Base-by-base conservation (phyloP, 2,888 invertebrate species). In the Clunio marinus region DNA sequence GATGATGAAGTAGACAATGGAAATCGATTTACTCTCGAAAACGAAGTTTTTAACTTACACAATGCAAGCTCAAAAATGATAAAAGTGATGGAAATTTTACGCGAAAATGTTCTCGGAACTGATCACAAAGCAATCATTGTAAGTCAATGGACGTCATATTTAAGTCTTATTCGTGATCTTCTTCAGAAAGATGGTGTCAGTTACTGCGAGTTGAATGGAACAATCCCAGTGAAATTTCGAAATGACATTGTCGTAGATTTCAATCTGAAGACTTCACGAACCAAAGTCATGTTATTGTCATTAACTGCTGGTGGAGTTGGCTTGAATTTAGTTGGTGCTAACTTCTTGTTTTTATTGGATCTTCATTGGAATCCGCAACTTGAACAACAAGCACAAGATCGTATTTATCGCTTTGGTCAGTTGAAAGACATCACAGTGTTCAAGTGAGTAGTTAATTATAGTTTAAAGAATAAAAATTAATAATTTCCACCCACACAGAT, bases 291-390 rank as follows among this genome's bases (percentile, higher is more conserved):
- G 78, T 79, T 98, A 46, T 81, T 98, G 0, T 96, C 96, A 0
- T 81, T 97, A 27, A 89, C 90, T 70, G 96, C 97, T 46, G 97
- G 96, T 58, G 97, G 96, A 25, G 95, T 96, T 15, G 97, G 97
- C 0, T 81, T 98, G 13, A 97, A 98, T 82, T 82, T 97, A 67
- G 83, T 91, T 69, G 97, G 96, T 1, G 97, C 89, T 0, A 96
- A 92, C 81, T 93, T 97, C 77, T 83, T 98, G 58, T 83, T 96
- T 28, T 80, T 98, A 32, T 78, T 95, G 22, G 97, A 98, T 80
- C 84, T 94, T 66, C 96, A 97, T 78, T 98, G 96, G 95, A 98
- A 97, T 83, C 97, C 97, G 0, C 96, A 96, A 74, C 80, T 97
- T 57, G 97, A 98, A 78, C 84, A 88, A 51, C 97, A 97, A 78